Percentiles rank a stretch among this genome's conserved stretches.
Conservation (phyloP, 2,888 invertebrate genomes). For the Sesia bembeciformis region DNA sequence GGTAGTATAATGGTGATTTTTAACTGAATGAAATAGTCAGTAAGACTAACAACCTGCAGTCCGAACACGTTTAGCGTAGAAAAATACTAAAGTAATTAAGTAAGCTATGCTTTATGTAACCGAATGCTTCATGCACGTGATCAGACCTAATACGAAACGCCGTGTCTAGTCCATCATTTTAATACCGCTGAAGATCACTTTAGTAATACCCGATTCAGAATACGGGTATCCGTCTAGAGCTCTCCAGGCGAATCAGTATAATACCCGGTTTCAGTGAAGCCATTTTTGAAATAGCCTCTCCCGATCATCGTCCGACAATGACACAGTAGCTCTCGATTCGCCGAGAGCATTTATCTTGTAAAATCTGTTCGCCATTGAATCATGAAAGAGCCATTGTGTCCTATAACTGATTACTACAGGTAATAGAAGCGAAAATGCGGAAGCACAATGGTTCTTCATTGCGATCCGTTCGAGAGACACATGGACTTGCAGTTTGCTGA, state of each 20-base stretch:
- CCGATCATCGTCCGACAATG: conserved; percentile 17
- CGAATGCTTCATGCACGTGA: no score
- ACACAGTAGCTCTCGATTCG: conserved; percentile 9
- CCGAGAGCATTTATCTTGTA: conserved; percentile 45
- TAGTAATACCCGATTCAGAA: no score
- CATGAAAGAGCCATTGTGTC: conserved; percentile 46
- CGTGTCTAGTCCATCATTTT: no score
- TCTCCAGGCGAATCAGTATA: background rate
- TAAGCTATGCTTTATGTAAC: no score
- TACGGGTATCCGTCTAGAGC: no score
- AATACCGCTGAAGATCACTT: no score
- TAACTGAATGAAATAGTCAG: no score
- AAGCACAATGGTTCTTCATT: conserved; percentile 36
- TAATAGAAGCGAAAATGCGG: conserved; percentile 45
- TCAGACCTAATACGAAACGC: no score
- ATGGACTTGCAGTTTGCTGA: background rate
- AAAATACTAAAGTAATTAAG: no score
- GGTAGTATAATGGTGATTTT: no score
- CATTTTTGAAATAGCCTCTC: conserved; percentile 32
- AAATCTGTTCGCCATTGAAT: conserved; percentile 44
- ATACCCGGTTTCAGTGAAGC: conserved; percentile 8
- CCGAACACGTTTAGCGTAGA: no score
- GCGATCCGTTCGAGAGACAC: conserved; percentile 2
- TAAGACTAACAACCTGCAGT: no score
- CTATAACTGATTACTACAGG: conserved; percentile 57